These are phyloP conservation scores for Falco berigora DNA, from an alignment of 2,797 vertebrate species.

Conservation along the genomic window DNA sequence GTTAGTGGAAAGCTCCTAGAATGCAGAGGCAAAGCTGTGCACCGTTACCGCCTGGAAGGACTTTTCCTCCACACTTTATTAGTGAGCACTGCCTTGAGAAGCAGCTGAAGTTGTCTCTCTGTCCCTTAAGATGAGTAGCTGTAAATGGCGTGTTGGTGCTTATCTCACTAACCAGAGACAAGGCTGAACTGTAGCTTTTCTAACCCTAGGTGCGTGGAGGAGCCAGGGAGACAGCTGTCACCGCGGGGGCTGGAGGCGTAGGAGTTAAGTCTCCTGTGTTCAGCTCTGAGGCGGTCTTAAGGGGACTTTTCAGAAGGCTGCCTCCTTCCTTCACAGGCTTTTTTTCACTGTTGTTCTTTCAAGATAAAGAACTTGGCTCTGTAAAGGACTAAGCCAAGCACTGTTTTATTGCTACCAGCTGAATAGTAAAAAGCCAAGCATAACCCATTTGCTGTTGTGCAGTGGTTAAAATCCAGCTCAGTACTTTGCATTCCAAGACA, in stretches of 20 bases:
- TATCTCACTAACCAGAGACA: neutral
- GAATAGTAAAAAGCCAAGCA: constrained; percentile 53
- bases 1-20: neutral
- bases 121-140: neutral
- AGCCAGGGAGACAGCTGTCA: neutral
- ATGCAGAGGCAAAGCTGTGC: neutral
- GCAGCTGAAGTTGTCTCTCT: neutral
- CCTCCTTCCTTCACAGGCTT: constrained; percentile 35
- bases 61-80: neutral
- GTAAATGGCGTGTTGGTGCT: neutral
- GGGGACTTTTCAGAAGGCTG: constrained; percentile 37
- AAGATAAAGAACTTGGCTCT: constrained; percentile 53
- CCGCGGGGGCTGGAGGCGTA: fast-evolving
- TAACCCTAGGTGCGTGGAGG: neutral
- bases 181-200: neutral
- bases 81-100: neutral
- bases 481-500: constrained; percentile 38
- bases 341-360: constrained; percentile 45
- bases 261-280: constrained; percentile 15
- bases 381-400: constrained; percentile 20
- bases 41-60: neutral
- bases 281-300: neutral
- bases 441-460: constrained; percentile 47
- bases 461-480: constrained; percentile 47
- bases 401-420: constrained; percentile 56